Conservation (phyloP, 2,888 invertebrate genomes). For the Thumatha senex region DNA sequence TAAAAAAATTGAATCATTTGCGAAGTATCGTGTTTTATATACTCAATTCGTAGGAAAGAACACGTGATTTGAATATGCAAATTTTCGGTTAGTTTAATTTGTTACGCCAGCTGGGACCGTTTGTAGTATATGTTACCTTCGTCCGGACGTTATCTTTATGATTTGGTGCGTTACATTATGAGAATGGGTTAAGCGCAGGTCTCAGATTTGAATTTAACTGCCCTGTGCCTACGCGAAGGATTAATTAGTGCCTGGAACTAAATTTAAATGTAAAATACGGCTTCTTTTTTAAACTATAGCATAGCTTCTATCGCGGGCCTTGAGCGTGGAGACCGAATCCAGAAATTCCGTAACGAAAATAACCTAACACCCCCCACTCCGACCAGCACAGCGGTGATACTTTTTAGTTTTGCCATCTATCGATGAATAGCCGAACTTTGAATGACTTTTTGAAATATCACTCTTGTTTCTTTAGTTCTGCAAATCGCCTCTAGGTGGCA, state of each 20-base stretch:
- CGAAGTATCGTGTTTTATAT: background rate
- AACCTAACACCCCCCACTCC: too few relatives aligned
- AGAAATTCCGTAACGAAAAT: too few relatives aligned
- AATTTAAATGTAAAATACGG: background rate
- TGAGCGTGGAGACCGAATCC: too few relatives aligned
- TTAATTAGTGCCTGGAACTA: background rate
- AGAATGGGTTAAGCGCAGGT: background rate
- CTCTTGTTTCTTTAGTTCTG: too few relatives aligned
- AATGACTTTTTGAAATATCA: too few relatives aligned
- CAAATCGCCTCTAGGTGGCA: too few relatives aligned
- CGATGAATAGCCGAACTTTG: too few relatives aligned
- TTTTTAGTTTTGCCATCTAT: too few relatives aligned
- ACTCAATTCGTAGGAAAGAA: background rate
- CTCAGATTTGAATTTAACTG: background rate
- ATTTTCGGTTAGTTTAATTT: constrained; percentile 43
- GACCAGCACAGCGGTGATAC: too few relatives aligned
- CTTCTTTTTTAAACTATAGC: too few relatives aligned
- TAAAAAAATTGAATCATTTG: background rate
- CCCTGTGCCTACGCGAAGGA: background rate
- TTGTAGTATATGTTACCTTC: background rate
- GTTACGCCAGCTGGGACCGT: constrained; percentile 35
- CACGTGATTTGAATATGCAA: constrained; percentile 25
- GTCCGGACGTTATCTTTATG: background rate
- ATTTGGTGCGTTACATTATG: background rate
- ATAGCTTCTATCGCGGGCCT: too few relatives aligned